phyloP scores from a whole-genome alignment of 2,797 vertebrate genomes.

The Distichodus sexfasciatus region DNA sequence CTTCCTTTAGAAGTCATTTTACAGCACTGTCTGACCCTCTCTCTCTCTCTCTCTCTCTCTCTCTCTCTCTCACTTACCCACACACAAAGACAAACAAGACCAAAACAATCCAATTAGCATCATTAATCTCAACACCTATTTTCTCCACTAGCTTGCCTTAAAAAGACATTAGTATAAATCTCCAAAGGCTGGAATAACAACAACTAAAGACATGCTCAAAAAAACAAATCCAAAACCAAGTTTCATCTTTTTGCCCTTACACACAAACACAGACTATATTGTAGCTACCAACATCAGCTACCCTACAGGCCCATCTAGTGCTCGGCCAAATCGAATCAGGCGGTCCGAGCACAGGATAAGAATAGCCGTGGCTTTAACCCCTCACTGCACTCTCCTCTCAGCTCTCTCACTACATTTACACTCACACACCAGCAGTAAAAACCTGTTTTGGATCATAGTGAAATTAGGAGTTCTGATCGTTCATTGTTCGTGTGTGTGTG shows the following conservation, averaged over 20 bases:
- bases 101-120: conserved; percentile 22
- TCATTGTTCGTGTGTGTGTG: not conserved
- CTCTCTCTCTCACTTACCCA: not conserved
- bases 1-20: too few relatives aligned
- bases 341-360: conserved; percentile 25
- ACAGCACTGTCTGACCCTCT: too few relatives aligned
- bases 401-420: not conserved
- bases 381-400: not conserved
- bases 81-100: not conserved
- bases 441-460: not conserved
- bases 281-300: not conserved
- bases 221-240: not conserved
- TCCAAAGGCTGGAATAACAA: not conserved
- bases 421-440: not conserved
- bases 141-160: not conserved
- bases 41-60: too few relatives aligned
- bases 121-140: conserved; percentile 1
- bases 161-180: not conserved
- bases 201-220: not conserved
- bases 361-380: conserved; percentile 36
- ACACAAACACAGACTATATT: conserved; percentile 23
- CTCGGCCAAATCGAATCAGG: conserved; percentile 7
- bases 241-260: not conserved
- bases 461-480: not conserved
- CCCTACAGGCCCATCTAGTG: not conserved